Evolutionary conservation across 2,113 vertebrate species (phyloP).

Genomic region (Otis tarda): DNA sequence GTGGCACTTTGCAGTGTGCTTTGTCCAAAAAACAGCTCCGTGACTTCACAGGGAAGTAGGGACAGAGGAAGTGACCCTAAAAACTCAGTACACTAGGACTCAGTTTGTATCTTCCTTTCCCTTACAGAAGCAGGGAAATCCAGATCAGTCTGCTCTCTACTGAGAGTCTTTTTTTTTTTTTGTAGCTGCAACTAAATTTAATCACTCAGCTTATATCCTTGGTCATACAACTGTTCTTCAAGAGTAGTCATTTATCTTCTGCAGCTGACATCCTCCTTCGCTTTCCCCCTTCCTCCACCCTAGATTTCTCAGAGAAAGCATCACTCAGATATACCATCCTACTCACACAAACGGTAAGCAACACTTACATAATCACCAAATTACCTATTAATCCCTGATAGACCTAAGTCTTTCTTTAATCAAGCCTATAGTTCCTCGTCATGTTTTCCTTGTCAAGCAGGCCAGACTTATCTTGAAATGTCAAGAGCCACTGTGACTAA

Average conservation of each 20-base stretch:
- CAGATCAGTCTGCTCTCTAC: background rate
- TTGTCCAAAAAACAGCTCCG: background rate
- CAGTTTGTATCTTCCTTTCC: background rate
- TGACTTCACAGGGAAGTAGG: background rate
- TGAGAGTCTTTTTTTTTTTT: background rate
- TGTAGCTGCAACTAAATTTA: constrained; percentile 14
- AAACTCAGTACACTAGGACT: background rate
- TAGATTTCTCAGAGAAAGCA: constrained; percentile 6
- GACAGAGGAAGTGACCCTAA: background rate
- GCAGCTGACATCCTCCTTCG: background rate
- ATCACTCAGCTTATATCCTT: background rate
- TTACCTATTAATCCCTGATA: background rate
- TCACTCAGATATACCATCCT: background rate
- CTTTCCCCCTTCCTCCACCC: background rate
- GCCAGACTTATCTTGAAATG: background rate
- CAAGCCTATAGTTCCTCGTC: background rate
- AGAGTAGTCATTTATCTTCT: constrained; percentile 15
- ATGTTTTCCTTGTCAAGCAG: constrained; percentile 18
- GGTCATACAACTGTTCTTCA: background rate
- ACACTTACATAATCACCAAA: constrained; percentile 43
- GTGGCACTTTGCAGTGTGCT: background rate
- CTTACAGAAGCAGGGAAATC: background rate
- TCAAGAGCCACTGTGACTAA: background rate
- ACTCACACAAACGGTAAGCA: background rate
- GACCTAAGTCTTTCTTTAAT: background rate